Conservation (phyloP, 2,888 invertebrate genomes). For the Andrena haemorrhoa region DNA sequence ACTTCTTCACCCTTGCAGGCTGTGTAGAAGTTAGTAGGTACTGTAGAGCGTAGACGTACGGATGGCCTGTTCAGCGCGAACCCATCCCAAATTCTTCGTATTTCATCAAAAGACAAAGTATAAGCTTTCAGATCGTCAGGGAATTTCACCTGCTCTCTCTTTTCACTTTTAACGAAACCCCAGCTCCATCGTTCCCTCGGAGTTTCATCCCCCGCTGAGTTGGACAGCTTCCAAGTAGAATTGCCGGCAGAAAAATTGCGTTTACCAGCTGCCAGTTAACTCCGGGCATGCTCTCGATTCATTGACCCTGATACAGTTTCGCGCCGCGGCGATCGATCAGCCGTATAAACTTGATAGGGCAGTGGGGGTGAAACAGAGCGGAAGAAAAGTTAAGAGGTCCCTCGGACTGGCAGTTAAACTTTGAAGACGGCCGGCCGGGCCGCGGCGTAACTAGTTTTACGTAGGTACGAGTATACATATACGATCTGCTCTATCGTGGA, state of each 20-base stretch:
- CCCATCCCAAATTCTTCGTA: too few relatives aligned
- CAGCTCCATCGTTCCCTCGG: neutral
- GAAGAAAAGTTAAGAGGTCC: constrained; percentile 27
- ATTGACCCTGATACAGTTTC: neutral
- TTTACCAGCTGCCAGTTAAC: constrained; percentile 4
- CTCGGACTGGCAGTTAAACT: neutral
- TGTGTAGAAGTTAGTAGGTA: too few relatives aligned
- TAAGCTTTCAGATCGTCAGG: neutral
- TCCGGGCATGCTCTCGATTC: constrained; percentile 15
- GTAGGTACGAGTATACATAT: too few relatives aligned
- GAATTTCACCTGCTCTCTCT: neutral
- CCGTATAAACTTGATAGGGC: constrained; percentile 30
- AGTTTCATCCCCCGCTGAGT: neutral
- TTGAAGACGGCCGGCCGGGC: neutral
- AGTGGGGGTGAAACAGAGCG: constrained; percentile 13
- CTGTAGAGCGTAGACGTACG: too few relatives aligned
- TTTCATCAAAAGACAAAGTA: neutral
- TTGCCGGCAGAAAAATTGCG: neutral
- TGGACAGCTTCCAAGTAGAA: neutral
- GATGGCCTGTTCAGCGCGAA: too few relatives aligned
- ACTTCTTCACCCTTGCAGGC: neutral
- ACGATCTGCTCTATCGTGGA: too few relatives aligned
- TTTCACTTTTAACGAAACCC: neutral
- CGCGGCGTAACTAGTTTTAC: too few relatives aligned
- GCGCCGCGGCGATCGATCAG: constrained; percentile 11